phyloP scores from a whole-genome alignment of 2,113 vertebrate genomes.

The Brachyhypopomus occidentalis region DNA sequence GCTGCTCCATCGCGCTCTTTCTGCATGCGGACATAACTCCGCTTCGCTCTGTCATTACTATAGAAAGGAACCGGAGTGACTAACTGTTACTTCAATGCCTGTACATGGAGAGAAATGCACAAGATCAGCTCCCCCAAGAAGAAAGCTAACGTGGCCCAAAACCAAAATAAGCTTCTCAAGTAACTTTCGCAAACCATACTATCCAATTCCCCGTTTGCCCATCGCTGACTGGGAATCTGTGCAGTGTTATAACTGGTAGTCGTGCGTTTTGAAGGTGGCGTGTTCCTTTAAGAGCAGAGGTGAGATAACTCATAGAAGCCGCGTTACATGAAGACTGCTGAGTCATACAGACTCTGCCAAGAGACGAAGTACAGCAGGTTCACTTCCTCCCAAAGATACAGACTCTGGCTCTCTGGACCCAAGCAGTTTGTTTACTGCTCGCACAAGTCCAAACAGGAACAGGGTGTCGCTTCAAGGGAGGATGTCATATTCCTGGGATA shows the following conservation, averaged over 20 bases:
- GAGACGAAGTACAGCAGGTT: conserved; percentile 3
- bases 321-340: not conserved
- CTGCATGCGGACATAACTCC: conserved; percentile 28
- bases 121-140: no score
- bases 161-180: not conserved
- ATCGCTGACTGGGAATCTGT: not conserved
- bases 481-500: not conserved
- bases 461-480: not conserved
- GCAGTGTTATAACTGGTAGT: not conserved
- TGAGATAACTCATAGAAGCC: conserved; percentile 1
- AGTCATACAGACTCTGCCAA: conserved; percentile 8
- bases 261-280: not conserved
- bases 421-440: not conserved
- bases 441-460: conserved; percentile 20
- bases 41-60: not conserved
- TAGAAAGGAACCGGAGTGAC: not conserved
- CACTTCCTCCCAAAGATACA: not conserved
- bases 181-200: not conserved
- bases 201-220: not conserved
- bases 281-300: not conserved
- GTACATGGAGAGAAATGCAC: not conserved
- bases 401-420: not conserved
- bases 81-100: not conserved
- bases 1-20: conserved; percentile 39
- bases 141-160: not conserved